phyloP scores from a whole-genome alignment of 2,888 invertebrate species.

The Agrochola litura region DNA sequence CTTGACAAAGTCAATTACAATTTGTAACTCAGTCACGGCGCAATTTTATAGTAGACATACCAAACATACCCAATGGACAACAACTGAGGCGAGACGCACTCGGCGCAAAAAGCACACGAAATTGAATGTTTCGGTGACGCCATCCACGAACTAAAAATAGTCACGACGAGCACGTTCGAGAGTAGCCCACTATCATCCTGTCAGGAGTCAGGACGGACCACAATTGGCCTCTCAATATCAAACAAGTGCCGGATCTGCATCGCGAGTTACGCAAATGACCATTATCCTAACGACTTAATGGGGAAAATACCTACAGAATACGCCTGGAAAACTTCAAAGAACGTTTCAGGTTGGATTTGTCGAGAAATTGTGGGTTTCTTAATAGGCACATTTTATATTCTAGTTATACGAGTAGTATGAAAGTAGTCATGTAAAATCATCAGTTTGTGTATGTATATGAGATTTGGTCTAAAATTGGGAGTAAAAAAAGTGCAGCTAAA shows the following conservation, averaged over 20 bases:
- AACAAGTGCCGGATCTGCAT: slow-evolving; percentile 68
- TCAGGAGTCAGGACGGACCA: slow-evolving; percentile 77
- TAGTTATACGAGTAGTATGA: not conserved
- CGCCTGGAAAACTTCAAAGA: slow-evolving; percentile 42
- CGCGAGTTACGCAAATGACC: slow-evolving; percentile 68
- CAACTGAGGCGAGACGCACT: slow-evolving; percentile 68
- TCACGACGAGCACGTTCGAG: slow-evolving; percentile 78
- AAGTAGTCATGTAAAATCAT: not conserved
- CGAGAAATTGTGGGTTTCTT: not conserved
- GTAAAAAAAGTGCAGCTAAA: slow-evolving; percentile 73
- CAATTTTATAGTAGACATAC: slow-evolving; percentile 51
- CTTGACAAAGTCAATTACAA: slow-evolving; percentile 57
- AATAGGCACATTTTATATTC: not conserved
- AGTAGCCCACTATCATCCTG: slow-evolving; percentile 83
- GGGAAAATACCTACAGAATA: slow-evolving; percentile 56
- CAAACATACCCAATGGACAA: slow-evolving; percentile 44
- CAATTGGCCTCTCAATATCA: slow-evolving; percentile 76
- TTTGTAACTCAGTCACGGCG: slow-evolving; percentile 56
- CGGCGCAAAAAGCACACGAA: slow-evolving; percentile 71
- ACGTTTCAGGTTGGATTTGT: slow-evolving; percentile 1
- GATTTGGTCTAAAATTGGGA: slow-evolving; percentile 25
- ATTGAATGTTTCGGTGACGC: slow-evolving; percentile 82
- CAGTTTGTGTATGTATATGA: not conserved
- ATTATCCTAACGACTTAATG: slow-evolving; percentile 64
- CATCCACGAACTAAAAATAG: slow-evolving; percentile 86